Evolutionary conservation across 1,140 invertebrate genomes (phyloP), one percentile per base, ranked within the genome.

Genomic region (Temnothorax nylanderi): DNA sequence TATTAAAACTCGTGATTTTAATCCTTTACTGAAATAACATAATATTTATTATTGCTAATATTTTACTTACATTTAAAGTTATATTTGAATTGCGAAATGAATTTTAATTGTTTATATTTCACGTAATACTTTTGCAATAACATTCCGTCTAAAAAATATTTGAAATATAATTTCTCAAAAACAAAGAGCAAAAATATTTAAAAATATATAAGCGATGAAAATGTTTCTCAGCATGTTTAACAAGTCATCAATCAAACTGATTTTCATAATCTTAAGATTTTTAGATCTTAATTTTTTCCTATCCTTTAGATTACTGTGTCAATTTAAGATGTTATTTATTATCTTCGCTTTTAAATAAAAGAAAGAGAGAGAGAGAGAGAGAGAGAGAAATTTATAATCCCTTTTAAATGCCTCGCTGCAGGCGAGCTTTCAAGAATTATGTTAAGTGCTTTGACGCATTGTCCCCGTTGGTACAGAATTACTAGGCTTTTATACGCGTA

Each of bases 391-490:
- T 84, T 84, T 84, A 84, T 84, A 84, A 84, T 75, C 80, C 80
- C 80, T 60, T 84, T 84, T 84, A 84, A 84, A 84, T 84, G 54
- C 80, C 80, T 84, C 54, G 80, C 80, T 84, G 69, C 54, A 84
- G 51, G 80, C 80, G 47, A 41, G 69, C 80, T 84, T 84, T 84
- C 69, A 84, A 84, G 80, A 84, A 84, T 84, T 84, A 84, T 84
- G 80, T 84, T 84, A 84, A 84, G 80, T 84, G 80, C 80, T 84
- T 84, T 84, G 80, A 84, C 80, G 80, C 80, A 84, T 84, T 84
- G 80, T 84, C 69, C 80, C 80, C 69, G 80, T 84, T 84, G 69
- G 80, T 84, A 84, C 69, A 84, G 80, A 84, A 84, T 84, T 84
- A 84, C 80, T 84, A 84, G 80, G 80, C 80, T 84, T 84, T 84